Base-by-base conservation (phyloP, 2,797 vertebrate species). In the Champsocephalus esox region DNA sequence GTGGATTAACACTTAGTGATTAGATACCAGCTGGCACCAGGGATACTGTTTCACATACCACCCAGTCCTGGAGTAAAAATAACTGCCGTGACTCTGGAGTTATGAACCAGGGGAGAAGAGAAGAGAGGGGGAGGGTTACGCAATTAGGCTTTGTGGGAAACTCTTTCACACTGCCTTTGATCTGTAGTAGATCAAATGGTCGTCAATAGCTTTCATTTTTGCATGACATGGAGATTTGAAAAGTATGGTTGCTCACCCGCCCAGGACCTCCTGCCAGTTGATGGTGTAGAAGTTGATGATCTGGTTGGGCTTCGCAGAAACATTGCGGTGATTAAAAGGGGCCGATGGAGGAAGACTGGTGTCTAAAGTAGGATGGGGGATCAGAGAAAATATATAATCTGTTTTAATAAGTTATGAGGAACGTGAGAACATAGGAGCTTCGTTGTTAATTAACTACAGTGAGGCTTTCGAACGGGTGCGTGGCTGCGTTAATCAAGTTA, bases 231-330 rank as follows among this genome's bases (percentile, higher is more conserved):
- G 19, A 68, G 59, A 60, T 56, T 56, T 66, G 16, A 52, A 17
- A 60, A 60, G 44, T 14, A 3, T 3, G 55, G 3, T 2, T 38
- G 66, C 93, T 87, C 69, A 96, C 95, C 95, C 95, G 91, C 98
- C 98, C 16, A 99, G 88, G 74, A 99, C 80, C 87, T 98, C 97
- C 55, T 96, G 94, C 76, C 95, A 92, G 78, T 95, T 96, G 92
- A 99, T 97, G 21, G 95, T 95, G 79, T 99, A 99, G 84, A 96
- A 97, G 89, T 94, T 97, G 89, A 84, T 95, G 89, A 99, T 96
- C 64, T 96, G 95, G 82, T 95, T 92, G 72, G 96, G 96, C 86
- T 96, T 99, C 79, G 97, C 94, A n/a, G 96, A 97, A 73, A 99
- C 96, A 28, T 99, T 92, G 49, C 97, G 96, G 79, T 99, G 98